Conservation (phyloP, 2,113 vertebrate species). For the Brachionichthys hirsutus region DNA sequence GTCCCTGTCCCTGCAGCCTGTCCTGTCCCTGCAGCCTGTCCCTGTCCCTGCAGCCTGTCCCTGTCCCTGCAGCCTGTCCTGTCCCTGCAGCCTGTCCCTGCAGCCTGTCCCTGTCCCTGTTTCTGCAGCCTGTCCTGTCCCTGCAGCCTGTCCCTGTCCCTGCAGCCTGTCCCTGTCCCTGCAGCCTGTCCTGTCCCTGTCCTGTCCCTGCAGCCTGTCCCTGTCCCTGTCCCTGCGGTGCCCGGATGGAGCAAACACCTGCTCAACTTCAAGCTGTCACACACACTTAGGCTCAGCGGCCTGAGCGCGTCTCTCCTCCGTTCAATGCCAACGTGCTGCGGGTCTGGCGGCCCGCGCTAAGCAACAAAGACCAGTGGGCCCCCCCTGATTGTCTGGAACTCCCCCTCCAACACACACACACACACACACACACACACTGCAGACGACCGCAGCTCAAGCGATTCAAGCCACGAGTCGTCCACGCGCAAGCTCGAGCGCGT, state of each 20-base stretch:
- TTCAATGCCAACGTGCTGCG: slow-evolving; percentile 37
- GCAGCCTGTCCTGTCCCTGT: too few species aligned
- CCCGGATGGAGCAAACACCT: slow-evolving; percentile 76
- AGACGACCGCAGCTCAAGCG: slow-evolving; percentile 26
- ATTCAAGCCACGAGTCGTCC: slow-evolving; percentile 76
- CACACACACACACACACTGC: slow-evolving; percentile 45
- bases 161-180: too few species aligned
- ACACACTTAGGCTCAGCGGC: slow-evolving; percentile 70
- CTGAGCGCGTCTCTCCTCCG: slow-evolving; percentile 63
- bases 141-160: too few species aligned
- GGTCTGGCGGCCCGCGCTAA: slow-evolving; percentile 48
- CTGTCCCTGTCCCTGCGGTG: too few species aligned
- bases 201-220: slow-evolving; percentile 37
- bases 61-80: too few species aligned
- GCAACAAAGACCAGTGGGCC: slow-evolving; percentile 57
- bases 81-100: too few species aligned
- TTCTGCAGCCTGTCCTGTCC: too few species aligned
- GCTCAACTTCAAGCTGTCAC: slow-evolving; percentile 81
- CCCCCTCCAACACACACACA: slow-evolving; percentile 20
- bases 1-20: too few species aligned
- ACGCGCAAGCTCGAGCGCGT: slow-evolving; percentile 62
- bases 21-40: too few species aligned
- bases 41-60: too few species aligned
- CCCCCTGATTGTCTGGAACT: slow-evolving; percentile 43
- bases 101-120: too few species aligned